Evolutionary conservation across 2,113 vertebrate species (phyloP).

Genomic region (Arenaria interpres): DNA sequence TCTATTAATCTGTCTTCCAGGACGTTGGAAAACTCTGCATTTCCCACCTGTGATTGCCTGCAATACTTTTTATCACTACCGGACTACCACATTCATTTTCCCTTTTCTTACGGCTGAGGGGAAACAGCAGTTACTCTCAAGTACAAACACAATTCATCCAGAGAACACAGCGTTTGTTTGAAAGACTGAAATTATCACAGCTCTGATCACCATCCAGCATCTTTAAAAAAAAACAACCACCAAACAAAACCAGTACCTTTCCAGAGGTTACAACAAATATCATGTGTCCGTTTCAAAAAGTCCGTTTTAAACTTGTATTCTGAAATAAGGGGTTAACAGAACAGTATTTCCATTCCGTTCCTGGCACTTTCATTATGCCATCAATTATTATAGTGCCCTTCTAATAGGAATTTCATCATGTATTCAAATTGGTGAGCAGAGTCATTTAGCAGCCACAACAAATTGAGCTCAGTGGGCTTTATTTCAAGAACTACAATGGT

Average conservation of each 20-base stretch:
- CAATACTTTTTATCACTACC: background rate
- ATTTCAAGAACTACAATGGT: conserved; percentile 69
- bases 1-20: background rate
- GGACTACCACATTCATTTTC: background rate
- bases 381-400: conserved; percentile 45
- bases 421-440: conserved; percentile 63
- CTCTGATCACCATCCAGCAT: background rate
- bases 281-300: background rate
- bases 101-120: background rate
- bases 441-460: conserved; percentile 69
- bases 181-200: background rate
- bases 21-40: background rate
- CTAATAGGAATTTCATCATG: conserved; percentile 66
- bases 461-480: conserved; percentile 72
- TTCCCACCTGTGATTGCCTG: background rate
- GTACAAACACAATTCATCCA: background rate
- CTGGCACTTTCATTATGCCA: conserved; percentile 51
- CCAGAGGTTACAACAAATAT: background rate
- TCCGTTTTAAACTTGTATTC: background rate
- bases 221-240: no score
- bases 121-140: background rate
- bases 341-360: conserved; percentile 15
- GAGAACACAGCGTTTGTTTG: background rate
- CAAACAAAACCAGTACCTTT: background rate
- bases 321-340: conserved; percentile 8